phyloP scores from a whole-genome alignment of 2,888 invertebrate species.

The Palloptera scutellata region DNA sequence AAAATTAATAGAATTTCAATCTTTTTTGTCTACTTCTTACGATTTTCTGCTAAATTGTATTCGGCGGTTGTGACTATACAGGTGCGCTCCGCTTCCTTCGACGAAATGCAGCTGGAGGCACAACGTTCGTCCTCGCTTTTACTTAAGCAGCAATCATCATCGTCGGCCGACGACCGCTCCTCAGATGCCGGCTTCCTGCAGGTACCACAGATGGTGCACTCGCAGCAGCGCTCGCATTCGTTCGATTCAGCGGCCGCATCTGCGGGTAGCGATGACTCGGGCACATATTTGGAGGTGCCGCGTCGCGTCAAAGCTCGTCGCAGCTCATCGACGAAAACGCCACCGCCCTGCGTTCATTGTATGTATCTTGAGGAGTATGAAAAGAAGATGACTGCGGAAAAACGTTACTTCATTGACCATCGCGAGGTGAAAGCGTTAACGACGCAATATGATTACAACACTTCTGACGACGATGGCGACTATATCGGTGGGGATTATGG shows the following conservation, averaged over 20 bases:
- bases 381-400: conserved; percentile 66
- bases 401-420: conserved; percentile 59
- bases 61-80: conserved; percentile 42
- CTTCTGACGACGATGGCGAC: conserved; percentile 63
- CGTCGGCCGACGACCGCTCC: conserved; percentile 62
- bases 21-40: no score
- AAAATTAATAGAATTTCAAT: no score
- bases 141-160: conserved; percentile 57
- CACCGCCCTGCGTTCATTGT: conserved; percentile 79
- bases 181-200: conserved; percentile 66
- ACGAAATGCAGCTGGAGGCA: conserved; percentile 85
- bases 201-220: conserved; percentile 71
- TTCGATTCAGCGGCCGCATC: conserved; percentile 79
- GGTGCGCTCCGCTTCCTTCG: conserved; percentile 89
- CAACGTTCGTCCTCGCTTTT: conserved; percentile 66
- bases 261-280: conserved; percentile 72
- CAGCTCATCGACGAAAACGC: conserved; percentile 72
- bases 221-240: conserved; percentile 76
- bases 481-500: conserved; percentile 14
- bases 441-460: conserved; percentile 64
- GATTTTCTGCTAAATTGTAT: no score
- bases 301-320: conserved; percentile 70
- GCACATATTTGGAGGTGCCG: conserved; percentile 69
- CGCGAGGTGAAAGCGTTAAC: conserved; percentile 63
- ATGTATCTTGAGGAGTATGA: conserved; percentile 79